These are phyloP conservation scores for Grantiella picta DNA, from an alignment of 2,113 vertebrate species.

Conservation along the genomic window DNA sequence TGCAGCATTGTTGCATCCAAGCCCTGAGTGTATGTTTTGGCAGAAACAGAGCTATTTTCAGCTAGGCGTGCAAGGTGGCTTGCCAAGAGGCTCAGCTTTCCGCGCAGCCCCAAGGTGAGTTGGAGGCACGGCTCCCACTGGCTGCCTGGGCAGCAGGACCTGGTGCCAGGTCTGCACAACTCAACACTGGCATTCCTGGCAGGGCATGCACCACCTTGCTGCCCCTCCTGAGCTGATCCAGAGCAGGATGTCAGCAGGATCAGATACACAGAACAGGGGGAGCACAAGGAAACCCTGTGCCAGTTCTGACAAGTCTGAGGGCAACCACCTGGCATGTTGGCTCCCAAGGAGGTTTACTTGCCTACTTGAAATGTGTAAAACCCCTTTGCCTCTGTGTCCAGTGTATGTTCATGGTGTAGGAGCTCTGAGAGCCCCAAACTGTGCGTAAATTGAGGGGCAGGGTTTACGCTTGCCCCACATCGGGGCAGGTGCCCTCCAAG, in stretches of 20 bases:
- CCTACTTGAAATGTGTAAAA: fast-evolving
- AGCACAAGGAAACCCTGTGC: background rate
- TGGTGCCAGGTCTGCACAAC: background rate
- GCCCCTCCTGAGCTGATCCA: background rate
- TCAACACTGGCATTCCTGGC: background rate
- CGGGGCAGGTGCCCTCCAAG: background rate
- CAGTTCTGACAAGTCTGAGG: background rate
- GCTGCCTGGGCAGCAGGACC: background rate
- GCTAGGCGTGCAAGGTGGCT: background rate
- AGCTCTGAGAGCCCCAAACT: background rate
- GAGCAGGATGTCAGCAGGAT: background rate
- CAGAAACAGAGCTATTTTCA: constrained; percentile 22
- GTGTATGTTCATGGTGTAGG: background rate
- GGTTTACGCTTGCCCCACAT: fast-evolving
- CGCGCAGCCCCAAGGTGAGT: background rate
- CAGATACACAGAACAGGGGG: background rate
- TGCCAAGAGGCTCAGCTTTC: constrained; percentile 29
- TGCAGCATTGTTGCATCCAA: constrained; percentile 37
- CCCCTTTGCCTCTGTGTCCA: background rate
- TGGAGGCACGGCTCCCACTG: background rate
- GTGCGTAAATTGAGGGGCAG: background rate
- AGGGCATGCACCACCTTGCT: fast-evolving
- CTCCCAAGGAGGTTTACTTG: background rate
- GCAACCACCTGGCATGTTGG: fast-evolving
- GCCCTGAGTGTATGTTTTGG: constrained; percentile 47